phyloP scores from a whole-genome alignment of 1,140 invertebrate species.

The Zelostemma sp. region DNA sequence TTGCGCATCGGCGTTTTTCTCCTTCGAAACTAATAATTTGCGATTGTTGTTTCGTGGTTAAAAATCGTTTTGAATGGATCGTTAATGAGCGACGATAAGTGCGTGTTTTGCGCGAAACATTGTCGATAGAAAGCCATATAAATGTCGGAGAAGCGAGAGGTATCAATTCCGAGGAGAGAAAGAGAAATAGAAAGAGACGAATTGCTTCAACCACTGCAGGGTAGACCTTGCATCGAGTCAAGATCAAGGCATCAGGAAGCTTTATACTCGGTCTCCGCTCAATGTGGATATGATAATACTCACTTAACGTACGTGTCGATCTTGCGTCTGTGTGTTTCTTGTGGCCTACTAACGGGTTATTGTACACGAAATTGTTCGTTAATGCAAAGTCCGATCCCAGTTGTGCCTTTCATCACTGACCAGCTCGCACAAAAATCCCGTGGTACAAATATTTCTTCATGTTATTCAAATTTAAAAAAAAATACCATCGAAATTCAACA shows the following conservation, averaged over 20 bases:
- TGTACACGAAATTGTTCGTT: conserved; percentile 45
- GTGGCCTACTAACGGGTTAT: conserved; percentile 48
- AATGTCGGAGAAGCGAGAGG: conserved; percentile 31
- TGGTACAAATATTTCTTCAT: too few species aligned
- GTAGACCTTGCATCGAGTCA: conserved; percentile 60
- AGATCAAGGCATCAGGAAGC: conserved; percentile 61
- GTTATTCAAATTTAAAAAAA: too few species aligned
- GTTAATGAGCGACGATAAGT: conserved; percentile 34
- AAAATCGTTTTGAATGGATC: conserved; percentile 38
- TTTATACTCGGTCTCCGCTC: conserved; percentile 36
- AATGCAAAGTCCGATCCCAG: conserved; percentile 21
- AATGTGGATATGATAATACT: conserved; percentile 50
- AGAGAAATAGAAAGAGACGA: conserved; percentile 28
- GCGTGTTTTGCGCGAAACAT: conserved; percentile 25
- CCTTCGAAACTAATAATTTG: conserved; percentile 15
- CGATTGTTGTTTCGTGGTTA: conserved; percentile 28
- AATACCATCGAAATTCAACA: too few species aligned
- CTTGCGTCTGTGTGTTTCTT: conserved; percentile 35
- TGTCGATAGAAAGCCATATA: conserved; percentile 48
- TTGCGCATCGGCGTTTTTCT: too few species aligned
- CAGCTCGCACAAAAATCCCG: not conserved
- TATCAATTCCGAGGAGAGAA: conserved; percentile 33
- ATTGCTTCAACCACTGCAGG: conserved; percentile 43
- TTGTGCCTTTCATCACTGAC: conserved; percentile 24
- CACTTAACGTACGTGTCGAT: conserved; percentile 31